A percentile compares a stretch with the other conserved stretches of the same genome.
Evolutionary conservation across 1,140 invertebrate genomes (phyloP).

Genomic region (Calephelis nemesis): DNA sequence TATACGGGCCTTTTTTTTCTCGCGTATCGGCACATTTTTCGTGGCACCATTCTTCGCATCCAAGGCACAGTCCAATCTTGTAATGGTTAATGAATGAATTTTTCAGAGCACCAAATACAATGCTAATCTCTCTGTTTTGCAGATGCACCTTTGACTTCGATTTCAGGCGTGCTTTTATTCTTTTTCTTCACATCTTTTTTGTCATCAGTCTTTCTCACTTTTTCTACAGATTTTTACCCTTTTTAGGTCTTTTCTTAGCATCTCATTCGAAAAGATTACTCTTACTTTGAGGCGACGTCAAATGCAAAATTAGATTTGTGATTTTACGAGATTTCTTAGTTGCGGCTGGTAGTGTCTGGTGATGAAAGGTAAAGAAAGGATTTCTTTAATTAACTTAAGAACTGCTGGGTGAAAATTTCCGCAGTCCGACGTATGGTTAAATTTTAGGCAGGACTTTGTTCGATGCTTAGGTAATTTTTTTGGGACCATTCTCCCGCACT

Average conservation of each 20-base stretch:
- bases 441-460: too few relatives aligned
- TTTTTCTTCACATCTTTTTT: background rate
- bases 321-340: too few relatives aligned
- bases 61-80: slow-evolving; percentile 1
- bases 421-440: too few relatives aligned
- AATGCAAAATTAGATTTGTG: too few relatives aligned
- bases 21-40: slow-evolving; percentile 1
- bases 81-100: slow-evolving; percentile 22
- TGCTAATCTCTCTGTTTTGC: slow-evolving; percentile 15
- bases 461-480: too few relatives aligned
- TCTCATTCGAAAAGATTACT: slow-evolving; percentile 8
- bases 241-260: slow-evolving; percentile 8
- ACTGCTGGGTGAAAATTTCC: too few relatives aligned
- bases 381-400: too few relatives aligned
- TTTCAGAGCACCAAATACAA: slow-evolving; percentile 21
- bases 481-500: too few relatives aligned
- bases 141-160: slow-evolving; percentile 13
- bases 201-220: background rate
- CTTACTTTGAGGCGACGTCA: background rate
- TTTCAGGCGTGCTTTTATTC: slow-evolving; percentile 1
- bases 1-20: slow-evolving; percentile 18
- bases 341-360: too few relatives aligned
- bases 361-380: too few relatives aligned
- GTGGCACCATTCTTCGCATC: slow-evolving; percentile 20
- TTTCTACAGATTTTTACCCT: background rate